Evolutionary conservation across 2,113 vertebrate species (phyloP).

Genomic region (Diphyllodes magnificus): DNA sequence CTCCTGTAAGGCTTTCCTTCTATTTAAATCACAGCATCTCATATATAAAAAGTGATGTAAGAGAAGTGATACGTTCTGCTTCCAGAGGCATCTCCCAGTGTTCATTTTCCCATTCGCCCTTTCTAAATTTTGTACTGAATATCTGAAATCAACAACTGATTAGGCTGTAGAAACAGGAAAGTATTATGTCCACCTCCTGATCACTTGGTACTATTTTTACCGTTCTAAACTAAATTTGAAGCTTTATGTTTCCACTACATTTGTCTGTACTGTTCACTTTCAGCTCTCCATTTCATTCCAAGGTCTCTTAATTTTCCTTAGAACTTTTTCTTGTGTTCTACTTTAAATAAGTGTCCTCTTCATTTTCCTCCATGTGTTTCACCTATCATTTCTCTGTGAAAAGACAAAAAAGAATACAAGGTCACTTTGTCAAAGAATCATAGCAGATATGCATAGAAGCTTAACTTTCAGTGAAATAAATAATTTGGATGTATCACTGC

Average conservation of each 20-base stretch:
- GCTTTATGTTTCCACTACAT: background rate
- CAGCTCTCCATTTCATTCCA: background rate
- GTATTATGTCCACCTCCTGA: background rate
- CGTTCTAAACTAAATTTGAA: background rate
- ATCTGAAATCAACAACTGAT: background rate
- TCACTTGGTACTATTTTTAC: background rate
- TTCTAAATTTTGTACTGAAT: background rate
- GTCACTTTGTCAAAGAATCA: background rate
- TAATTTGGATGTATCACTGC: background rate
- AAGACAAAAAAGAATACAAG: background rate
- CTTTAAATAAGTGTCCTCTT: background rate
- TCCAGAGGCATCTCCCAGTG: background rate
- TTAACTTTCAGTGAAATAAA: background rate
- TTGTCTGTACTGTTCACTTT: background rate
- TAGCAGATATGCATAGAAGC: background rate
- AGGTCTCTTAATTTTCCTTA: background rate
- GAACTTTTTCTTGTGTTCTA: background rate
- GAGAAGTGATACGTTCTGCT: background rate
- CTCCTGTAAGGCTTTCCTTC: background rate
- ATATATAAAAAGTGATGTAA: background rate
- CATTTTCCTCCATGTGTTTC: background rate
- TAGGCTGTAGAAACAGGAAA: background rate
- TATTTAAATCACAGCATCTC: background rate
- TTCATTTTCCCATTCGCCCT: background rate
- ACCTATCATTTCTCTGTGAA: background rate